Evolutionary conservation across 2,888 invertebrate genomes (phyloP).

Genomic region (Tachina fera): DNA sequence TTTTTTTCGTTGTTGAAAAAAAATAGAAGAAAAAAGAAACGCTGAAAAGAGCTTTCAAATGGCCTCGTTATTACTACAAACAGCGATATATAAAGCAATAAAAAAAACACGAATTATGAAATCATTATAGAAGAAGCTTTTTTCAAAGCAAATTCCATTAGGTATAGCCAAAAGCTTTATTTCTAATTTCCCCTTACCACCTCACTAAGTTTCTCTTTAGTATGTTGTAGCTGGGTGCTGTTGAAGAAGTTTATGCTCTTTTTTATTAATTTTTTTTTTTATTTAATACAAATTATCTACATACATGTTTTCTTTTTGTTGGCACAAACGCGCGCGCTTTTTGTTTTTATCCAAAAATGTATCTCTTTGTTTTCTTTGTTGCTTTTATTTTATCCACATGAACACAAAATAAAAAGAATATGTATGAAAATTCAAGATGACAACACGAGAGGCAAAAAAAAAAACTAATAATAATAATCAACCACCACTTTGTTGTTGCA

Average conservation of each 20-base stretch:
- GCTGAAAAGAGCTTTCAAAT: constrained; percentile 58
- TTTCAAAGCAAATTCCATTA: constrained; percentile 52
- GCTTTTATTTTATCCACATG: neutral
- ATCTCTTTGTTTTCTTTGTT: constrained; percentile 13
- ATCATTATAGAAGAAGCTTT: constrained; percentile 60
- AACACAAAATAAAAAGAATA: constrained; percentile 19
- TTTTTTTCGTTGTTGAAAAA: constrained; percentile 31
- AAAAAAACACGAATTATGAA: constrained; percentile 59
- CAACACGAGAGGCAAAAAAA: constrained; percentile 31
- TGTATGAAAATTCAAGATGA: constrained; percentile 31
- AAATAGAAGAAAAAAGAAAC: constrained; percentile 21
- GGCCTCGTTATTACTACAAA: constrained; percentile 67
- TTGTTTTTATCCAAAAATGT: constrained; percentile 41
- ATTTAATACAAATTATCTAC: neutral
- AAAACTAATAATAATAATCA: constrained; percentile 13
- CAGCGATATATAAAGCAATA: constrained; percentile 32
- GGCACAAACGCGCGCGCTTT: constrained; percentile 59
- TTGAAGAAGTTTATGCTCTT: neutral
- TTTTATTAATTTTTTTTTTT: neutral
- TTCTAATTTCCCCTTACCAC: constrained; percentile 33
- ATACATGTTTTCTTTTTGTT: neutral
- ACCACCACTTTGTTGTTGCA: constrained; percentile 57
- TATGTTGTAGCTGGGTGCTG: constrained; percentile 3
- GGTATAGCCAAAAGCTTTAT: constrained; percentile 39
- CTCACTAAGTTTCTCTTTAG: neutral